Base-by-base conservation (phyloP, 1,140 invertebrate genomes). In the Paraescarpia echinospica region DNA sequence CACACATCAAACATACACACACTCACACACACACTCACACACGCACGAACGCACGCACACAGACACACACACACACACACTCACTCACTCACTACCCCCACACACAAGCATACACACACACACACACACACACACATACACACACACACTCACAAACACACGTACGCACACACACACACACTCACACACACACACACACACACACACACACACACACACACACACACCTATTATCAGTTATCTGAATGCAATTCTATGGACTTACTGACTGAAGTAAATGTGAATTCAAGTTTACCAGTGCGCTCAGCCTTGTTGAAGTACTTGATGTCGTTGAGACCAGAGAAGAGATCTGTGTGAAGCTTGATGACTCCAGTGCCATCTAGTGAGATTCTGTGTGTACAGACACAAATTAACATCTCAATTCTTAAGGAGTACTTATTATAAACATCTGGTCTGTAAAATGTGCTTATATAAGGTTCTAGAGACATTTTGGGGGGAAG, bases 321-420 rank as follows among this genome's bases (percentile, higher is more conserved):
- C 35, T 92, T 92, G n/a, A 92, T 92, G 34, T 92, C 92, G 34
- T 92, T 92, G 8, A 88, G 92, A 1, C 92, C 92, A 14, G 31
- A 88, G 59, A 92, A 92, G 92, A 92, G 33, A 22, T 92, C 92
- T 35, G 48, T 27, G 34, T 27, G 14, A 14, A 92, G 41, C n/a
- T 34, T 89, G 6, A 27, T 77, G 34, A 12, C 14, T 12, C 77
- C 77, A 22, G 48, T 34, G 48, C 92, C 92, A 89, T 92, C 59
- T 6, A 27, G 48, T 34, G 22, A 88, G 33, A 59, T 34, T 22
- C 92, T 33, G 35, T 48, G 18, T 77, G 59, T n/a, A 77, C n/a
- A n/a, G n/a, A n/a, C n/a, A n/a, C n/a, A n/a, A n/a, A n/a, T n/a
- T n/a, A n/a, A n/a, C 48, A 51, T 51, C 48, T 51, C 48, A 51